Base-by-base conservation (phyloP, 2,888 invertebrate genomes). In the Anthrax anthrax region DNA sequence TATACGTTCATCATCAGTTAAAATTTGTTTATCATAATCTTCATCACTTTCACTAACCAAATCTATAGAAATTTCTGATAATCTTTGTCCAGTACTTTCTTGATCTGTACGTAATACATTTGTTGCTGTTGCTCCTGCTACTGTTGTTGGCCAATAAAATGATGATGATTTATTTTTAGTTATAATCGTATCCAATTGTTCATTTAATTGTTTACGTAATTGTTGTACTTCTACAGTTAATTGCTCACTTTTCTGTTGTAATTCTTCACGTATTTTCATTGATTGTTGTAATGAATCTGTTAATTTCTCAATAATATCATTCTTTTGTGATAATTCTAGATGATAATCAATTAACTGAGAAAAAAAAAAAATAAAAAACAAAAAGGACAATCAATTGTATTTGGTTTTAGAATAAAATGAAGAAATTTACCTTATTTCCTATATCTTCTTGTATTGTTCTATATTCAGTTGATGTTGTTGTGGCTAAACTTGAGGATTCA, bases 371-470 rank as follows among this genome's bases (percentile, higher is more conserved):
- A 16, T 44, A 18, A 18, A 10, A 39, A 34, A 44, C 17, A n/a
- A 34, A 4, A 27, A 17, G 19, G 18, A n/a, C 13, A n/a, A 19
- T 32, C 12, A 37, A 17, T 32, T 29, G 14, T 37, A 37, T 18
- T 37, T 14, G 16, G 18, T 18, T 16, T 37, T 17, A 14, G 29
- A 32, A 12, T 12, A 10, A 29, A 5, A 12, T 12, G 12, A 32
- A 32, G 2, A 32, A 37, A 52, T 56, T 59, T 57, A 84, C 84
- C 73, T 80, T 81, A 46, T 65, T 72, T 43, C 77, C 75, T 61
- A 78, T 80, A 50, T 82, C 79, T 55, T 81, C 81, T 58, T 81
- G 76, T 46, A 81, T 72, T 17, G 81, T 80, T 59, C 79, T 79
- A 61, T 83, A 82, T 53, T 83, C 84, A 23, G 81, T 80, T 12